Evolutionary conservation across 2,113 vertebrate species (phyloP).

Genomic region (Ginglymostoma cirratum): DNA sequence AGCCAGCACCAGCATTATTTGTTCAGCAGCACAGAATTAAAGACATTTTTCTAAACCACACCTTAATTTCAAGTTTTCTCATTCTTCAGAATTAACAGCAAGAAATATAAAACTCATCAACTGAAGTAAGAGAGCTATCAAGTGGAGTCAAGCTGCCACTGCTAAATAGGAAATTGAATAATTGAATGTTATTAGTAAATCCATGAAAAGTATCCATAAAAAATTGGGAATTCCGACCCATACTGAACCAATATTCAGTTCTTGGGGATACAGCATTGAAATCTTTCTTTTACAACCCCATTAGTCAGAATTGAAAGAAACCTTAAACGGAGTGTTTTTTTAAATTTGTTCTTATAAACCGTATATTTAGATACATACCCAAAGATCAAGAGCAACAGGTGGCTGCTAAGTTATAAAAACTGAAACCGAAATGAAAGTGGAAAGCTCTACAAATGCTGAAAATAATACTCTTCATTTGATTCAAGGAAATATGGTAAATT

Average conservation of each 20-base stretch:
- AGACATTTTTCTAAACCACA: background rate
- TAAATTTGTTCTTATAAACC: constrained; percentile 22
- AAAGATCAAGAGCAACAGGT: constrained; percentile 36
- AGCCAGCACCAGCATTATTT: background rate
- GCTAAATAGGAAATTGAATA: background rate
- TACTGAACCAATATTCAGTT: background rate
- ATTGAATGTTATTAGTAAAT: background rate
- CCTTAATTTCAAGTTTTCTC: background rate
- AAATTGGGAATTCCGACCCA: background rate
- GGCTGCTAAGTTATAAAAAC: constrained; percentile 26
- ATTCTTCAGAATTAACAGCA: no score
- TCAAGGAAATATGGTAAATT: constrained; percentile 35
- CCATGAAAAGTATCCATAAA: background rate
- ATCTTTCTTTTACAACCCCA: background rate
- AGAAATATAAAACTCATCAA: no score
- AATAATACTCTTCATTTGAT: constrained; percentile 26
- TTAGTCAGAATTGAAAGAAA: constrained; percentile 8
- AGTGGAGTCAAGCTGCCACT: background rate
- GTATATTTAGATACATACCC: constrained; percentile 16
- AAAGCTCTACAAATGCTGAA: constrained; percentile 34
- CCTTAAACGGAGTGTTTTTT: constrained; percentile 14
- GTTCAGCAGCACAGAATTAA: background rate
- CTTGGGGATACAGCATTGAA: background rate
- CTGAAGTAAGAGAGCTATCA: background rate
- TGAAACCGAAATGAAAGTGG: constrained; percentile 35